Conservation (phyloP, 2,888 invertebrate genomes). For the Acanthosepion esculentum region DNA sequence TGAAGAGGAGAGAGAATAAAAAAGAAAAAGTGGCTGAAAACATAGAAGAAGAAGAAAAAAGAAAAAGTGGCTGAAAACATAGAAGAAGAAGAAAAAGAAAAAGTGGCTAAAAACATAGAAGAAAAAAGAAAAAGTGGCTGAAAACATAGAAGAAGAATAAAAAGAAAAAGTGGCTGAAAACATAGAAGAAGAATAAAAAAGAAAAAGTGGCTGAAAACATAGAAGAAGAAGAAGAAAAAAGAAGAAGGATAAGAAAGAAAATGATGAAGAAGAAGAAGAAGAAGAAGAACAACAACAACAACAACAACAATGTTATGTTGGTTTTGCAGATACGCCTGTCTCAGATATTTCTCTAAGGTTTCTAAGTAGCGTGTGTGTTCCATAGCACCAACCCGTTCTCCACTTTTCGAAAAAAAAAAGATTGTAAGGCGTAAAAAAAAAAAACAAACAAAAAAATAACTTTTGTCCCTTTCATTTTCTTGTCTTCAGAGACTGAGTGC, state of each 20-base stretch:
- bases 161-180: no score
- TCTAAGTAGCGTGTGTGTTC: not conserved
- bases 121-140: no score
- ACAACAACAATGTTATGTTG: not conserved
- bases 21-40: not conserved
- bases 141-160: not conserved
- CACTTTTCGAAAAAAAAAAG: not conserved
- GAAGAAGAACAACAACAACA: not conserved
- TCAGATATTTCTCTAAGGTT: not conserved
- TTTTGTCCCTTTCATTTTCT: slow-evolving; percentile 20
- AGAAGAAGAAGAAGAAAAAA: not conserved
- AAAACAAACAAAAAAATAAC: not conserved
- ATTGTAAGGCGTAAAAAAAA: not conserved
- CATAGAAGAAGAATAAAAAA: not conserved
- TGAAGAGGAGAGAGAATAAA: not conserved
- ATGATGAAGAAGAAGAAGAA: not conserved
- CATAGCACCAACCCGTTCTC: not conserved
- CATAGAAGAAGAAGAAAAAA: not conserved
- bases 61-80: not conserved
- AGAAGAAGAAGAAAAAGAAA: not conserved
- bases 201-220: no score
- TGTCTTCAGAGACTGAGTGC: not conserved
- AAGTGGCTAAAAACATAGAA: no score
- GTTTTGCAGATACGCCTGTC: not conserved
- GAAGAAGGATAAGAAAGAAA: no score